phyloP scores from a whole-genome alignment of 2,113 vertebrate species.

The Blennius ocellaris region DNA sequence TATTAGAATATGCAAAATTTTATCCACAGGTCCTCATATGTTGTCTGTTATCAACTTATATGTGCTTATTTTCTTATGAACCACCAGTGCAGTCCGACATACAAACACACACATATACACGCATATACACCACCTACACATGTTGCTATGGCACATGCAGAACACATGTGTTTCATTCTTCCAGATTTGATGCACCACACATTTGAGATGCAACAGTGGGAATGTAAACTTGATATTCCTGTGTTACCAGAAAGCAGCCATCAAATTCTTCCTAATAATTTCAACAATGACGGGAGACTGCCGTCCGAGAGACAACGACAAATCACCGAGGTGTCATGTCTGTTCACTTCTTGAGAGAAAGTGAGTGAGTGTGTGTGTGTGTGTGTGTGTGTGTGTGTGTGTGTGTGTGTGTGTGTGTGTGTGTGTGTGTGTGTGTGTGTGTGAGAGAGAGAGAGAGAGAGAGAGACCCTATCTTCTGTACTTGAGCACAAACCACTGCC shows the following conservation, averaged over 20 bases:
- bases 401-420: too few species aligned
- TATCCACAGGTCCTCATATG: too few species aligned
- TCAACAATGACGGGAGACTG: slow-evolving; percentile 37
- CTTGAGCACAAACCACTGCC: slow-evolving; percentile 64
- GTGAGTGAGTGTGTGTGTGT: slow-evolving; percentile 1
- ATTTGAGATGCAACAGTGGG: background rate
- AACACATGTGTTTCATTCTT: slow-evolving; percentile 10
- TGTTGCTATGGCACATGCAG: too few species aligned
- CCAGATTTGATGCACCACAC: slow-evolving; percentile 25
- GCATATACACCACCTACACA: background rate
- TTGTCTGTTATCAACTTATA: too few species aligned
- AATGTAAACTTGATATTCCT: slow-evolving; percentile 1
- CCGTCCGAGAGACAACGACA: slow-evolving; percentile 55
- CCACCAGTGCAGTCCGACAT: too few species aligned
- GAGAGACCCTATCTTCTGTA: slow-evolving; percentile 51
- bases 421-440: background rate
- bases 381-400: background rate
- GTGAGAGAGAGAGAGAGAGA: slow-evolving; percentile 24
- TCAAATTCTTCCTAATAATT: slow-evolving; percentile 28
- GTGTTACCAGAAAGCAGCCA: slow-evolving; percentile 3
- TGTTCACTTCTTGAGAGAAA: slow-evolving; percentile 55
- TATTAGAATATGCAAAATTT: too few species aligned
- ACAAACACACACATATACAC: background rate
- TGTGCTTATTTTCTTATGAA: too few species aligned
- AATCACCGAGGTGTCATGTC: slow-evolving; percentile 68